Conservation (phyloP, 2,113 vertebrate genomes). For the Rana temporaria region DNA sequence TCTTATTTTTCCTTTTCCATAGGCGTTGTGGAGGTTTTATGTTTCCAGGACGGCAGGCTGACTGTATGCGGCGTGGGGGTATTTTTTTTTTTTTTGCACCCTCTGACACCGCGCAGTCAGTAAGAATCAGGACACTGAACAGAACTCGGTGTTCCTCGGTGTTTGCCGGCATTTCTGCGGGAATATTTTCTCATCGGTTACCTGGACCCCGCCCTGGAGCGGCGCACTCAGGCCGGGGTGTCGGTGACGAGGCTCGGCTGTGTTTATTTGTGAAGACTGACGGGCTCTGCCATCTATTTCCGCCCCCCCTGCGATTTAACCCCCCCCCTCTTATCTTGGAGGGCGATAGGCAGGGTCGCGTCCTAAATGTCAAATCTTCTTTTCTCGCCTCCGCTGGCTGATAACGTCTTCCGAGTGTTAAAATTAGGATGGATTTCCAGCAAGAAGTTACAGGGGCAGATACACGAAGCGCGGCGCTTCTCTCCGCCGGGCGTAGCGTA, state of each 20-base stretch:
- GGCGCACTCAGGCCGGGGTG: neutral
- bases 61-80: constrained; percentile 19
- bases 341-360: neutral
- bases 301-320: neutral
- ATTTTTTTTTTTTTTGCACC: too few relatives aligned
- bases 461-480: too few relatives aligned
- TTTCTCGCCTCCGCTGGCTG: neutral
- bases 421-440: too few relatives aligned
- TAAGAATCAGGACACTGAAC: constrained; percentile 17
- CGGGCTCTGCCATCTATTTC: neutral
- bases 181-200: constrained; percentile 13
- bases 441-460: too few relatives aligned
- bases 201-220: neutral
- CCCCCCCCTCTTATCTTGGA: constrained; percentile 12
- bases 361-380: neutral
- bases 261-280: constrained; percentile 29
- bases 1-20: neutral
- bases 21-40: constrained; percentile 5
- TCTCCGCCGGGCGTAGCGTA: too few relatives aligned
- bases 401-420: neutral
- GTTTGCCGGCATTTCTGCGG: neutral
- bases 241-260: neutral
- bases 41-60: constrained; percentile 10
- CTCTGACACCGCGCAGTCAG: constrained; percentile 23
- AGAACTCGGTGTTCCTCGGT: constrained; percentile 7